Conservation (phyloP, 2,797 vertebrate genomes). For the Dromococcyx pavoninus region DNA sequence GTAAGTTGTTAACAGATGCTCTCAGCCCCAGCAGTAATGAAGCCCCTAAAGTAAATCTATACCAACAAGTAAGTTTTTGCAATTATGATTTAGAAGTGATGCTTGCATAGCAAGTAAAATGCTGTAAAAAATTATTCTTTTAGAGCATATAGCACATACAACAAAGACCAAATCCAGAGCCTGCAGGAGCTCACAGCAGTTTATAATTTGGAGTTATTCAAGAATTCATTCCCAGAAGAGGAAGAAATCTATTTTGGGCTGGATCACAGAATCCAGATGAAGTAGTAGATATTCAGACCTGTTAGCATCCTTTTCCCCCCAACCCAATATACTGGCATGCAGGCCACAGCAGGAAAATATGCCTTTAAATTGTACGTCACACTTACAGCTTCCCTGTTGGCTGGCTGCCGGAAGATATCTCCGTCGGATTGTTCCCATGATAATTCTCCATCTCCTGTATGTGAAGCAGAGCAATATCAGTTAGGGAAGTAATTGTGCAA, state of each 20-base stretch:
- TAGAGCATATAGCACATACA: neutral
- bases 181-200: neutral
- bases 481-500: neutral
- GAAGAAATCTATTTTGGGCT: neutral
- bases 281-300: neutral
- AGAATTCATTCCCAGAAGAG: neutral
- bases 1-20: neutral
- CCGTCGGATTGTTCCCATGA: constrained; percentile 80
- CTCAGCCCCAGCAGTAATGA: neutral
- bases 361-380: neutral
- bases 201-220: neutral
- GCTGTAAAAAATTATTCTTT: neutral
- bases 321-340: neutral
- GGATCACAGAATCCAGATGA: neutral
- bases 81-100: neutral
- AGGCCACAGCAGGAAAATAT: neutral
- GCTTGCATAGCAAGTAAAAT: neutral
- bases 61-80: neutral
- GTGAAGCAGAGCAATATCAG: constrained; percentile 1
- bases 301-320: neutral
- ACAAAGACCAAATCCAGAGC: neutral
- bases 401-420: constrained; percentile 80
- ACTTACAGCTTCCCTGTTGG: constrained; percentile 86
- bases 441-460: constrained; percentile 78
- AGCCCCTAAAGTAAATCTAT: neutral